Evolutionary conservation across 2,797 vertebrate genomes (phyloP).

Genomic region (Anomalospiza imberbis): DNA sequence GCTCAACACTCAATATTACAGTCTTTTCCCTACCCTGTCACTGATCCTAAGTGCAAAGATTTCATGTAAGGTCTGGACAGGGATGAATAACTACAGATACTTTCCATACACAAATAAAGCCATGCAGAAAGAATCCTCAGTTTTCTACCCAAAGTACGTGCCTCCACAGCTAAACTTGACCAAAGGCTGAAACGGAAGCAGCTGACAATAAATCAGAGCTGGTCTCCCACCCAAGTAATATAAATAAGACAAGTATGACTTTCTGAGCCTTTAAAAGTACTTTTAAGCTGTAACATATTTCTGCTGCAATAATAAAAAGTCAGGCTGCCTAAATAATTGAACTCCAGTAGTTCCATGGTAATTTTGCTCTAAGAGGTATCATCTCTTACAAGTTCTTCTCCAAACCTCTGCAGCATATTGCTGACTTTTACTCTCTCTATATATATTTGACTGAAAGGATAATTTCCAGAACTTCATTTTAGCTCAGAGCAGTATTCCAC

Average conservation of each 20-base stretch:
- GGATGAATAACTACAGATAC: not conserved
- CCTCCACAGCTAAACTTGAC: not conserved
- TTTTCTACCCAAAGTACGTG: not conserved
- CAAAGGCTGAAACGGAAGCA: not conserved
- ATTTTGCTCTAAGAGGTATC: not conserved
- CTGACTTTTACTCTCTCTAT: not conserved
- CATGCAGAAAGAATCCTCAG: not conserved
- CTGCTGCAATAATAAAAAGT: constrained; percentile 25
- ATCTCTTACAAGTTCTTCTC: not conserved
- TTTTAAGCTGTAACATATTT: not conserved
- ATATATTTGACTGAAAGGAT: not conserved
- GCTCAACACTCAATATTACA: not conserved
- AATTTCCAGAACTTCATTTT: not conserved
- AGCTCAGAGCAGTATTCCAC: not conserved
- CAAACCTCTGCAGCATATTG: not conserved
- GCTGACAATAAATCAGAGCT: not conserved
- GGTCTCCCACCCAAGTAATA: not conserved
- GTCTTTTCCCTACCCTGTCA: not conserved
- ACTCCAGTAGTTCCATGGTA: not conserved
- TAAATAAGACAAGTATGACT: not conserved
- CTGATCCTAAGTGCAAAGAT: not conserved
- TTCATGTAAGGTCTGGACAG: not conserved
- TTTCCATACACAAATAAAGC: not conserved
- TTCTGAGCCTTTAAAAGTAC: not conserved
- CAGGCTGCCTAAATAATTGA: not conserved